phyloP scores from a whole-genome alignment of 2,888 invertebrate genomes.

The Ceraclea dissimilis region DNA sequence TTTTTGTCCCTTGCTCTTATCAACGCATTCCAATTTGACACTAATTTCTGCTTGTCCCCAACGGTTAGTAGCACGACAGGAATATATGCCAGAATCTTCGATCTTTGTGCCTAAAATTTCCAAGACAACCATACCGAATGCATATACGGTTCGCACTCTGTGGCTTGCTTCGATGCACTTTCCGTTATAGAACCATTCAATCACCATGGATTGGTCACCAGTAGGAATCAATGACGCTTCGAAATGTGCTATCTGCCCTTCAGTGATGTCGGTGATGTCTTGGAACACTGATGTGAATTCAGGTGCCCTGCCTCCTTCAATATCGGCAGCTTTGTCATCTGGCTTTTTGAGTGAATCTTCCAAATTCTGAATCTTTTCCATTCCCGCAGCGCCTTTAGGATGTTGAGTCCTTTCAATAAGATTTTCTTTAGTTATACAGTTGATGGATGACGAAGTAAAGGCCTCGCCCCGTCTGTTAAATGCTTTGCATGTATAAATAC shows the following conservation, averaged over 20 bases:
- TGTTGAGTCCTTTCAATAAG: constrained; percentile 86
- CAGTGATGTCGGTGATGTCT: constrained; percentile 74
- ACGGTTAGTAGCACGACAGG: constrained; percentile 81
- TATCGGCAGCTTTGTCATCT: constrained; percentile 58
- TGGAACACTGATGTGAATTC: constrained; percentile 83
- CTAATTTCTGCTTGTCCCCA: constrained; percentile 85
- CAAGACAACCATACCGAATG: constrained; percentile 95
- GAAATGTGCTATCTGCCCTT: constrained; percentile 96
- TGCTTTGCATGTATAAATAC: constrained; percentile 88
- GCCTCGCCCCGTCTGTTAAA: constrained; percentile 85
- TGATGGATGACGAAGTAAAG: constrained; percentile 83
- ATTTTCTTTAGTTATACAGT: constrained; percentile 72
- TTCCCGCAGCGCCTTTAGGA: constrained; percentile 89
- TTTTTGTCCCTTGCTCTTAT: constrained; percentile 77
- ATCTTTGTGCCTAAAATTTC: constrained; percentile 93
- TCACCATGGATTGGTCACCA: constrained; percentile 87
- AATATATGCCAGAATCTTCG: constrained; percentile 85
- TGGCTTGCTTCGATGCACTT: constrained; percentile 82
- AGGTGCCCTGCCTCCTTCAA: constrained; percentile 77
- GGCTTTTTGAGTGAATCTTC: constrained; percentile 77
- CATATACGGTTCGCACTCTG: constrained; percentile 86
- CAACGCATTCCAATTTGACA: constrained; percentile 74
- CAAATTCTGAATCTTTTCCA: constrained; percentile 84
- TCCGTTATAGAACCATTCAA: constrained; percentile 95
- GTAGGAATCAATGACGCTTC: constrained; percentile 93